Conservation (phyloP, 2,113 vertebrate genomes). For the Otocyon megalotis region DNA sequence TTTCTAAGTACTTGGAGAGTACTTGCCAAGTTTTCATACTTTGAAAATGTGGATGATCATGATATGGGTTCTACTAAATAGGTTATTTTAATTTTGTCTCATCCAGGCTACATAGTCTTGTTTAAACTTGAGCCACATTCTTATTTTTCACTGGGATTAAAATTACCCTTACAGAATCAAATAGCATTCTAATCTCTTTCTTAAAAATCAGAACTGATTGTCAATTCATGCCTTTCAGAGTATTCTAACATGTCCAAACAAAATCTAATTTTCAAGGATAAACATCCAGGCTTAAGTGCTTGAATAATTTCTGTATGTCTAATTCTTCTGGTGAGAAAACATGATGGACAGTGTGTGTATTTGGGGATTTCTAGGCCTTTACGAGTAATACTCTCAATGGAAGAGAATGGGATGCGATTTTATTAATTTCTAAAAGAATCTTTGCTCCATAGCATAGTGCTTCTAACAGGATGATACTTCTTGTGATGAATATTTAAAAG, state of each 20-base stretch:
- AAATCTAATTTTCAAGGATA: conserved; percentile 47
- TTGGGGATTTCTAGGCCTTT: not conserved
- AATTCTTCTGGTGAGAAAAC: conserved; percentile 47
- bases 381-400: not conserved
- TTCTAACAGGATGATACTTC: not conserved
- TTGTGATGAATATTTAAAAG: conserved; percentile 2
- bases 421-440: conserved; percentile 19
- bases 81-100: conserved; percentile 57
- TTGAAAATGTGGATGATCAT: not conserved
- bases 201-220: not conserved
- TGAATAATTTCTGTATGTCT: not conserved
- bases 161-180: conserved; percentile 33
- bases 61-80: not conserved
- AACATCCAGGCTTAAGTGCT: not conserved
- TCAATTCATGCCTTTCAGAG: conserved; percentile 47
- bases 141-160: conserved; percentile 60
- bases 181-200: conserved; percentile 34
- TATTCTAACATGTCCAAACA: conserved; percentile 3
- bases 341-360: not conserved
- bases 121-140: conserved; percentile 46
- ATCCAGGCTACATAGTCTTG: not conserved
- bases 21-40: conserved; percentile 56
- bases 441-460: not conserved
- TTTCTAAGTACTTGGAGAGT: conserved; percentile 1
- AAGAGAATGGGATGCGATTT: conserved; percentile 30